Conservation (phyloP, 2,888 invertebrate genomes). For the Cheilosia pagana region DNA sequence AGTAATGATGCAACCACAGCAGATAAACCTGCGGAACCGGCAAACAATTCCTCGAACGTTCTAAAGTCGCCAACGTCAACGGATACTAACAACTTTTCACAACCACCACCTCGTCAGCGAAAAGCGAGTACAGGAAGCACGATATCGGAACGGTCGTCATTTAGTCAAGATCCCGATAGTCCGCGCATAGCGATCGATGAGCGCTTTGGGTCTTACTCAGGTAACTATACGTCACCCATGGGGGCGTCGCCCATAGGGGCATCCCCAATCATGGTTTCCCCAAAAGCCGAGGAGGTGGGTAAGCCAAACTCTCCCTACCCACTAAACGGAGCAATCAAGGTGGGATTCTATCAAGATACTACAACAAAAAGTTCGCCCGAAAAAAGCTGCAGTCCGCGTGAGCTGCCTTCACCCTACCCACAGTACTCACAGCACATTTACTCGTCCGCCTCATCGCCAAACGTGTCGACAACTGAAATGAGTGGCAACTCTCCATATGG, state of each 20-base stretch:
- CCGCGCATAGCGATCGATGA: constrained; percentile 87
- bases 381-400: constrained; percentile 92
- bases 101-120: constrained; percentile 85
- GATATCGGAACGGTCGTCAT: constrained; percentile 90
- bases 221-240: constrained; percentile 89
- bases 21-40: constrained; percentile 63
- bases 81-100: constrained; percentile 79
- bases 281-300: constrained; percentile 87
- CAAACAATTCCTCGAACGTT: constrained; percentile 78
- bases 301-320: constrained; percentile 88
- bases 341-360: constrained; percentile 95
- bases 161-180: constrained; percentile 90
- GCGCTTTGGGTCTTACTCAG: constrained; percentile 86
- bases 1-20: constrained; percentile 22
- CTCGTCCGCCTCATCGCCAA: constrained; percentile 85
- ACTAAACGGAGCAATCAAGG: constrained; percentile 92
- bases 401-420: constrained; percentile 87
- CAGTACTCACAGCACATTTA: constrained; percentile 86
- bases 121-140: constrained; percentile 92
- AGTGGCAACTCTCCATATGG: constrained; percentile 82
- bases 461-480: constrained; percentile 83
- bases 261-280: constrained; percentile 90
- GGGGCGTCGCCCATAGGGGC: constrained; percentile 85
- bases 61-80: constrained; percentile 73
- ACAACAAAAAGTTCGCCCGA: constrained; percentile 93